Percentiles rank a stretch among this genome's conserved stretches.
These are phyloP conservation scores for Drosophila pseudotalamancana DNA, from an alignment of 2,888 invertebrate species.

Conservation along the genomic window DNA sequence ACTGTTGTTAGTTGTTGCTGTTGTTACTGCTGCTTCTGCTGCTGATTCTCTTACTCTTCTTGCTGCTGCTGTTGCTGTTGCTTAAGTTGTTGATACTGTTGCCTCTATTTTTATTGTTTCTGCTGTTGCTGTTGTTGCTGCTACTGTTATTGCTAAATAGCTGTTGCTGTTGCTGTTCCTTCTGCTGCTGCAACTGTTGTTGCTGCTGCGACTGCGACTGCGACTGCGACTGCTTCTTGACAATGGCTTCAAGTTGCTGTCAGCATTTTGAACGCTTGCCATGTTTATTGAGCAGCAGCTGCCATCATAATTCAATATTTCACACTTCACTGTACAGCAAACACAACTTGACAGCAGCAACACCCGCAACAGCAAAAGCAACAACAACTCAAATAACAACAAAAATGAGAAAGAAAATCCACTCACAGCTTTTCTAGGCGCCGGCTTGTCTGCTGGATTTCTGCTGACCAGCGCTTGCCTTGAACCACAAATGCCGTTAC, in stretches of 20 bases:
- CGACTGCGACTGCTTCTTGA: conserved; percentile 28
- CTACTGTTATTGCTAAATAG: no score
- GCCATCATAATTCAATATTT: conserved; percentile 80
- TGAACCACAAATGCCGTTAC: conserved; percentile 3
- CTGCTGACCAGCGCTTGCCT: conserved; percentile 35
- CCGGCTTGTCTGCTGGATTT: conserved; percentile 61
- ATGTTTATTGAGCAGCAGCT: conserved; percentile 76
- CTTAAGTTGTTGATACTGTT: no score
- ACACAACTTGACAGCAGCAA: conserved; percentile 69
- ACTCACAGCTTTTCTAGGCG: conserved; percentile 37
- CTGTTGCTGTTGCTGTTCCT: not conserved
- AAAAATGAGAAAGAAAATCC: conserved; percentile 5
- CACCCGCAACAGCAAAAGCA: conserved; percentile 34
- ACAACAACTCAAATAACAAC: conserved; percentile 47
- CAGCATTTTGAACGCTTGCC: conserved; percentile 71
- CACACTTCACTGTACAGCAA: conserved; percentile 75
- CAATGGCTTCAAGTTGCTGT: conserved; percentile 76
- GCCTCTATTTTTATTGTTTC: conserved; percentile 30
- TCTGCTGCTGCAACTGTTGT: no score
- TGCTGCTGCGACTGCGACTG: not conserved
- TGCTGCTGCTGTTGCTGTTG: no score
- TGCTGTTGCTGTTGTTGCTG: no score
- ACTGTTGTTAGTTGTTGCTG: no score
- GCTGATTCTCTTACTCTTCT: no score
- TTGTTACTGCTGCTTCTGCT: no score